Base-by-base conservation (phyloP, 2,113 vertebrate genomes). In the Nansenia antarctica region DNA sequence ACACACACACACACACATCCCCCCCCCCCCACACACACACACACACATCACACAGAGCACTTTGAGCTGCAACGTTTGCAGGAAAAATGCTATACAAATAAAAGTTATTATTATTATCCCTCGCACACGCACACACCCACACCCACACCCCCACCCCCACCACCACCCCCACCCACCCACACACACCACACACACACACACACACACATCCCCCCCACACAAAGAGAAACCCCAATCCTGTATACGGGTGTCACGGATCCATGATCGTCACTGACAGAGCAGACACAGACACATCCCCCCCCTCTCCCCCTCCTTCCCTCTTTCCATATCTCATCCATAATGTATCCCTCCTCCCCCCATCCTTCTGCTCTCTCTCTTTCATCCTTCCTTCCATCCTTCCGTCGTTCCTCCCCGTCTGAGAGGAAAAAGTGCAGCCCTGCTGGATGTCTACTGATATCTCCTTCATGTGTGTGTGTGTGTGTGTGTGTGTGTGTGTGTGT, bases 301-400 rank as follows among this genome's bases (percentile, higher is more conserved):
- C 15, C 18, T 47, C 49, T 74, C 42, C 53, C 29, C 3, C 59
- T 52, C 39, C 34, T 12, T 3, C 39, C 29, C 3, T 31, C 18
- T 60, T 26, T 57, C 14, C 35, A 54, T 24, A 7, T 26, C 73
- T 85, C 75, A 75, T 83, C 59, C 79, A 85, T 84, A 80, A 81
- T 83, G 76, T 63, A 82, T 49, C 14, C n/a, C n/a, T n/a, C n/a
- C n/a, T n/a, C n/a, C n/a, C n/a, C 30, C 22, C 27, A 34, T 69
- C 59, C 73, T 52, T 29, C 31, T 70, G 47, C 30, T 66, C 61
- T 47, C 26, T 68, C 66, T 72, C 52, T 55, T 26, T 55, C 22
- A 62, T 34, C 34, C 26, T 24, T 20, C 30, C 30, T 9, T 37
- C 7, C 31, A n/a, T 31, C 14, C 5, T 12, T 9, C 9, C 47